These are phyloP conservation scores for Phrynocephalus versicolor DNA, from an alignment of 2,113 vertebrate species.

Conservation along the genomic window DNA sequence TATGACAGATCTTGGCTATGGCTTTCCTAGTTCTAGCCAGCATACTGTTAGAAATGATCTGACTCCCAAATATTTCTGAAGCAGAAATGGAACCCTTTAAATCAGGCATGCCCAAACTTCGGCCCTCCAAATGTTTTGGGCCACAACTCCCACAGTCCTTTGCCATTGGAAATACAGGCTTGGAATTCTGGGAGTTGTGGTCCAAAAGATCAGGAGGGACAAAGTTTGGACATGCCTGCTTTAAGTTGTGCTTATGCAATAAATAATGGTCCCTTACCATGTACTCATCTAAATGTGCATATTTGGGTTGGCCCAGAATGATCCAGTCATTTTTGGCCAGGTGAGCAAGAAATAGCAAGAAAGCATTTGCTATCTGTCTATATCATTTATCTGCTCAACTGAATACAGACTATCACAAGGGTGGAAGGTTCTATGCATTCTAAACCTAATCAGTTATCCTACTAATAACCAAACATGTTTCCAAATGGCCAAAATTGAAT, in stretches of 20 bases:
- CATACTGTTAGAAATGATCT: constrained; percentile 24
- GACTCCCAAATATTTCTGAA: not conserved
- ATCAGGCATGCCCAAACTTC: too few species aligned
- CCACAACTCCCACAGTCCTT: too few species aligned
- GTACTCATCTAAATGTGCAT: not conserved
- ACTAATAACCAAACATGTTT: not conserved
- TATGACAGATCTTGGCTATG: constrained; percentile 58
- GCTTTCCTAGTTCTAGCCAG: constrained; percentile 47
- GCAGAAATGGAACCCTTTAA: constrained; percentile 17
- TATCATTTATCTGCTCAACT: not conserved
- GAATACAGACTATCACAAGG: not conserved
- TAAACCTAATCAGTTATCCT: not conserved
- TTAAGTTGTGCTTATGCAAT: constrained; percentile 16
- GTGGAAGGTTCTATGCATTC: not conserved
- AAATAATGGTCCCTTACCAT: not conserved
- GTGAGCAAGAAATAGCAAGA: not conserved
- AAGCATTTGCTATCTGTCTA: not conserved
- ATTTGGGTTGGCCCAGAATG: not conserved
- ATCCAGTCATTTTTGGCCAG: not conserved
- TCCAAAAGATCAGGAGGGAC: too few species aligned
- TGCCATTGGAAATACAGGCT: too few species aligned
- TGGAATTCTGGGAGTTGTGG: too few species aligned
- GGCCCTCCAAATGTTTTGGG: too few species aligned
- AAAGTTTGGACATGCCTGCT: too few species aligned
- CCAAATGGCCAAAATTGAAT: not conserved